Percentiles rank a stretch among this genome's conserved stretches.
Evolutionary conservation across 2,113 vertebrate species (phyloP).

Genomic region (Scopus umbretta): DNA sequence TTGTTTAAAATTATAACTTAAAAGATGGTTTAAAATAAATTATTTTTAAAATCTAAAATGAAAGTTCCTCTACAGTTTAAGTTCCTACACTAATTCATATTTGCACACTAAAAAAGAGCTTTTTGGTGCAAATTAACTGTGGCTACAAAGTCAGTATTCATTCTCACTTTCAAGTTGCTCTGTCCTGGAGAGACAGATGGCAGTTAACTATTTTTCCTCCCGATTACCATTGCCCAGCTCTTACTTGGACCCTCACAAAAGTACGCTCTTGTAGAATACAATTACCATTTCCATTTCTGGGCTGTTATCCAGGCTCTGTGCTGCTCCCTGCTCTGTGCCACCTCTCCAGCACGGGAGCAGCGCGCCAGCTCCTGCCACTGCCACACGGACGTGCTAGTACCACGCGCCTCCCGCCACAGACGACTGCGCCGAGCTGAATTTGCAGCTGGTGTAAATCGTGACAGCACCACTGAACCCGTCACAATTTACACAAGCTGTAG

Average conservation of each 20-base stretch:
- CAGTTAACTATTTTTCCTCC: neutral
- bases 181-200: neutral
- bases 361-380: neutral
- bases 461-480: neutral
- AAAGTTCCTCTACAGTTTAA: neutral
- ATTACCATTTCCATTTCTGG: neutral
- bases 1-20: neutral
- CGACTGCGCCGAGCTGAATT: rapidly evolving
- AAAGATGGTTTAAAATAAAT: neutral
- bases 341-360: neutral
- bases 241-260: neutral
- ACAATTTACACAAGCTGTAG: neutral
- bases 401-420: neutral
- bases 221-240: neutral
- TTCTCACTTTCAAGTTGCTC: neutral
- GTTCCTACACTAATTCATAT: neutral
- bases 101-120: neutral
- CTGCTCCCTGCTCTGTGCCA: neutral
- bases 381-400: neutral
- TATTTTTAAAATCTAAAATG: neutral
- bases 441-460: neutral
- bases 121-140: neutral
- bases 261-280: neutral
- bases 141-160: neutral
- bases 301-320: neutral